Evolutionary conservation across 2,797 vertebrate genomes (phyloP).

Genomic region (Bovichtus variegatus): DNA sequence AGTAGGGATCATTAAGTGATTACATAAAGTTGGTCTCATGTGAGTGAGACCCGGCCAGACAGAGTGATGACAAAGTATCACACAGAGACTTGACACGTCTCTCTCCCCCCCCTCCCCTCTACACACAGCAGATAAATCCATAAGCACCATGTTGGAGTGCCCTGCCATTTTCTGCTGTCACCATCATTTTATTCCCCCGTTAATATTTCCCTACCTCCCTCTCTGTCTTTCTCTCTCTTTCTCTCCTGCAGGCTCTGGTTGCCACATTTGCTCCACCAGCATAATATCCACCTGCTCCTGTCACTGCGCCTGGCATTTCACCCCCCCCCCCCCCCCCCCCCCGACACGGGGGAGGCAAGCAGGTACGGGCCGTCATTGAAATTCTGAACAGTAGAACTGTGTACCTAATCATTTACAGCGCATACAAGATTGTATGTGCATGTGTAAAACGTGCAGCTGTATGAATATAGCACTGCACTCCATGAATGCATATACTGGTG

Average conservation of each 20-base stretch:
- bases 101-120: constrained; percentile 32
- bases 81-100: constrained; percentile 37
- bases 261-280: constrained; percentile 67
- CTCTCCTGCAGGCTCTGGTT: constrained; percentile 58
- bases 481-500: background rate
- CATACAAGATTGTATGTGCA: background rate
- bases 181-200: constrained; percentile 77
- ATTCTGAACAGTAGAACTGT: constrained; percentile 49
- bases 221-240: constrained; percentile 48
- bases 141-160: constrained; percentile 61
- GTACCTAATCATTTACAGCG: constrained; percentile 14
- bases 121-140: constrained; percentile 69
- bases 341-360: constrained; percentile 21
- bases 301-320: constrained; percentile 62
- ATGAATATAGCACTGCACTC: background rate
- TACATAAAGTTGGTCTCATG: constrained; percentile 16
- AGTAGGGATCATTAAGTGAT: constrained; percentile 46
- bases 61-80: constrained; percentile 55
- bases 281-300: constrained; percentile 71
- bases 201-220: constrained; percentile 69
- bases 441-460: constrained; percentile 6
- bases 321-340: no score
- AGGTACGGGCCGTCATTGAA: constrained; percentile 56
- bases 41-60: constrained; percentile 30
- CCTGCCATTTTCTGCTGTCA: constrained; percentile 80